These are phyloP conservation scores for Penaeus indicus DNA, from an alignment of 1,140 invertebrate species.

Conservation along the genomic window DNA sequence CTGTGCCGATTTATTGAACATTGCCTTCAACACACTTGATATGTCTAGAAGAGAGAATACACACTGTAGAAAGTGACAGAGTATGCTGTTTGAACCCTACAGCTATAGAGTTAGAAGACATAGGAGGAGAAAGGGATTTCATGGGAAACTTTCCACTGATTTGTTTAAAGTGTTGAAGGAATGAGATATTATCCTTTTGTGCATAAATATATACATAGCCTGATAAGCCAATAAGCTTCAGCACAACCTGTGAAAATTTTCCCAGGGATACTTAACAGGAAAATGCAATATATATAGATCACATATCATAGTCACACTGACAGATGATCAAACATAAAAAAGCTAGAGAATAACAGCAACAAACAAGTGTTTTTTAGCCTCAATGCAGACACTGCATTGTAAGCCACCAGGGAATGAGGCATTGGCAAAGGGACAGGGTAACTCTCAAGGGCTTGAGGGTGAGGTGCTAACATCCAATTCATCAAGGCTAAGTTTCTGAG, in stretches of 20 bases:
- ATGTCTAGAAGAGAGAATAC: slow-evolving; percentile 65
- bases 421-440: slow-evolving; percentile 45
- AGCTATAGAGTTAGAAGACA: slow-evolving; percentile 39
- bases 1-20: slow-evolving; percentile 66
- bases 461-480: slow-evolving; percentile 49
- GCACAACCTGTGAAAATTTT: slow-evolving; percentile 45
- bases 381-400: slow-evolving; percentile 57
- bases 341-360: slow-evolving; percentile 49
- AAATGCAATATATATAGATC: slow-evolving; percentile 46
- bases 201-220: too few species aligned
- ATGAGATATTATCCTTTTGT: too few species aligned
- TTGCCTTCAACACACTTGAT: slow-evolving; percentile 65
- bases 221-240: too few species aligned
- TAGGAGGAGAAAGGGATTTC: slow-evolving; percentile 34
- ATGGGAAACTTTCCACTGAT: slow-evolving; percentile 42
- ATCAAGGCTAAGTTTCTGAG: slow-evolving; percentile 32
- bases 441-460: slow-evolving; percentile 44
- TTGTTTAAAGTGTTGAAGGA: background rate
- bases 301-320: slow-evolving; percentile 48
- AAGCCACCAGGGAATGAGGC: slow-evolving; percentile 45
- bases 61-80: slow-evolving; percentile 49
- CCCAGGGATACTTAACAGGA: slow-evolving; percentile 21
- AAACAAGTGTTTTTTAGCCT: slow-evolving; percentile 53
- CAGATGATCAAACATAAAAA: slow-evolving; percentile 37
- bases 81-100: slow-evolving; percentile 43